Conservation (phyloP, 1,140 invertebrate genomes). For the Paraescarpia echinospica region DNA sequence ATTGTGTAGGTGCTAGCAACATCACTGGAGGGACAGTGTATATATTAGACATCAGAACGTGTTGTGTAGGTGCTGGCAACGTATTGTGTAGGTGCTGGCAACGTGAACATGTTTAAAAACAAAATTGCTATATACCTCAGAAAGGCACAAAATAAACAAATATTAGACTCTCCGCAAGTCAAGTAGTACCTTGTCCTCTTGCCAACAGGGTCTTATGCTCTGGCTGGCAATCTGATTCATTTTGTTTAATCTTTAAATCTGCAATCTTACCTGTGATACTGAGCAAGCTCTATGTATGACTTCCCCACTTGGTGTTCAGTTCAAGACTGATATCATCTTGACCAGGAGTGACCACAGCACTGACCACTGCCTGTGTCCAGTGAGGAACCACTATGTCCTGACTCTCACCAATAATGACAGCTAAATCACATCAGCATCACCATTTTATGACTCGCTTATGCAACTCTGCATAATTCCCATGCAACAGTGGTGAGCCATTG, state of each 20-base stretch:
- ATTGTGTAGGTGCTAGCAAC: too few relatives aligned
- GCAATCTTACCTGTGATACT: neutral
- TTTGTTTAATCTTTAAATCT: neutral
- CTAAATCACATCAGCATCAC: neutral
- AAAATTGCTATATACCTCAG: too few relatives aligned
- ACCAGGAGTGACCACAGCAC: neutral
- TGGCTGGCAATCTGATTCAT: too few relatives aligned
- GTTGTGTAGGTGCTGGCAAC: too few relatives aligned
- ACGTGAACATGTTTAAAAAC: too few relatives aligned
- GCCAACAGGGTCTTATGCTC: too few relatives aligned
- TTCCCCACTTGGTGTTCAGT: neutral
- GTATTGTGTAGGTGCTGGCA: too few relatives aligned
- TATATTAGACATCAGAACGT: too few relatives aligned
- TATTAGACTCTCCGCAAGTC: too few relatives aligned
- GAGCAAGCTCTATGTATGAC: neutral
- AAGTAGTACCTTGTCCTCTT: too few relatives aligned
- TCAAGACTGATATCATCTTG: neutral
- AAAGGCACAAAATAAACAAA: too few relatives aligned
- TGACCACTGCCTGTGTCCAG: neutral
- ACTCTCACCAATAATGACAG: neutral
- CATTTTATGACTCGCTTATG: conserved; percentile 2
- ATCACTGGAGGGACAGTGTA: too few relatives aligned
- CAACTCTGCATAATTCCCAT: neutral
- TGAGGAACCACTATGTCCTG: neutral
- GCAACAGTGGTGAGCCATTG: neutral